phyloP scores from a whole-genome alignment of 2,888 invertebrate species.

The Leistus spinibarbis region DNA sequence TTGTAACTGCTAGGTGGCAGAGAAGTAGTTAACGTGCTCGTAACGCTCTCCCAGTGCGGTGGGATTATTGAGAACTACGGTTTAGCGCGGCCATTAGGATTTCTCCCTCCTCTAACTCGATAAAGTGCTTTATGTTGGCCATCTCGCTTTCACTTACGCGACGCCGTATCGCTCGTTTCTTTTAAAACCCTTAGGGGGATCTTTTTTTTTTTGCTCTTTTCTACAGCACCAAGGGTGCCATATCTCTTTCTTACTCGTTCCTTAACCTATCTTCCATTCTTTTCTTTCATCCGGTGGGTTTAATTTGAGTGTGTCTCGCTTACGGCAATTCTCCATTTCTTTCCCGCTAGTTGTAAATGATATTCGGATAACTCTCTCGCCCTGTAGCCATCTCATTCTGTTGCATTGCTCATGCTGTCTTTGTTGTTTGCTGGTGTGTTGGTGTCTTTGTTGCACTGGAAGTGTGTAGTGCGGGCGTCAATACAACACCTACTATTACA shows the following conservation, averaged over 20 bases:
- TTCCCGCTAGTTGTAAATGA: slow-evolving; percentile 8
- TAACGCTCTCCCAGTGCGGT: slow-evolving; percentile 41
- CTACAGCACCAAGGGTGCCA: slow-evolving; percentile 25
- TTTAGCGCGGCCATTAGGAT: slow-evolving; percentile 40
- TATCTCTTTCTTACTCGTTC: slow-evolving; percentile 16
- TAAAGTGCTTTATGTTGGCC: slow-evolving; percentile 26
- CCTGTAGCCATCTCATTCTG: slow-evolving; percentile 1
- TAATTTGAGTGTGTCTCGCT: slow-evolving; percentile 27
- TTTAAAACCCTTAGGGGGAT: slow-evolving; percentile 13
- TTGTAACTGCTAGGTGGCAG: slow-evolving; percentile 55
- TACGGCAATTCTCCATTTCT: slow-evolving; percentile 24
- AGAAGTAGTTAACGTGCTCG: slow-evolving; percentile 40
- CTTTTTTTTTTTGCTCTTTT: slow-evolving; percentile 36
- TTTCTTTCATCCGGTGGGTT: slow-evolving; percentile 17
- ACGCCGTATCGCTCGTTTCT: slow-evolving; percentile 17
- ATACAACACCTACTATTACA: slow-evolving; percentile 32
- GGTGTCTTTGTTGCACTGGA: slow-evolving; percentile 19
- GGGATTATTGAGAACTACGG: slow-evolving; percentile 43
- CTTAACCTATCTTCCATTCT: neutral
- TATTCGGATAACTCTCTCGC: slow-evolving; percentile 15
- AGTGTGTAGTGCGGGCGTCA: slow-evolving; percentile 13
- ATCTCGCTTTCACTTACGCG: slow-evolving; percentile 34
- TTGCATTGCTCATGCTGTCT: slow-evolving; percentile 2
- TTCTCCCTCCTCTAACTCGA: slow-evolving; percentile 25
- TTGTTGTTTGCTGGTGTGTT: neutral